Conservation (phyloP, 1,140 invertebrate species). For the Rhynchophorus ferrugineus region DNA sequence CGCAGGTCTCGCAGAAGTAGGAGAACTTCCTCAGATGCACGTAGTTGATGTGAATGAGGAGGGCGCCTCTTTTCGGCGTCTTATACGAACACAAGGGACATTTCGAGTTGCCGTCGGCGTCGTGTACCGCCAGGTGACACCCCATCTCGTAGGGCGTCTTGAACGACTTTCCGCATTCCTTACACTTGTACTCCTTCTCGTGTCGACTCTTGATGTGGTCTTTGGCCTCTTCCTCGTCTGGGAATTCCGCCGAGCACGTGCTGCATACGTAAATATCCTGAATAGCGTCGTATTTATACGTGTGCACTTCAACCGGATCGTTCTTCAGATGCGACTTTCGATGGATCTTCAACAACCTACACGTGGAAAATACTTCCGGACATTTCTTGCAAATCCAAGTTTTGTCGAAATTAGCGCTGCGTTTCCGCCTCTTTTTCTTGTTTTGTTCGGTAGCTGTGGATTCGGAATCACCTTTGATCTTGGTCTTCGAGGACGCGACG, state of each 20-base stretch:
- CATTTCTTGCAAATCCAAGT: slow-evolving; percentile 27
- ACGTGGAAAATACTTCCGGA: slow-evolving; percentile 13
- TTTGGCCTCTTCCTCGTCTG: slow-evolving; percentile 23
- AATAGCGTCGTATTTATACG: slow-evolving; percentile 23
- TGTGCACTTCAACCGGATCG: slow-evolving; percentile 1
- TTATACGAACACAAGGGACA: slow-evolving; percentile 27
- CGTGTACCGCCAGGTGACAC: slow-evolving; percentile 15
- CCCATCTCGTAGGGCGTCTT: slow-evolving; percentile 22
- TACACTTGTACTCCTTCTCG: slow-evolving; percentile 22
- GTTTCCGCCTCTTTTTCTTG: neutral
- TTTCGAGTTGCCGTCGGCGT: slow-evolving; percentile 8
- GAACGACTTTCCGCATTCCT: slow-evolving; percentile 18
- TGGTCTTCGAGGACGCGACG: no score
- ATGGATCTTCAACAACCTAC: slow-evolving; percentile 14
- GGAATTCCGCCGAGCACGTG: slow-evolving; percentile 23
- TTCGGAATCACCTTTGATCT: no score
- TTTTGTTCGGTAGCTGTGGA: no score
- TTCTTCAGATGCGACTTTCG: slow-evolving; percentile 12
- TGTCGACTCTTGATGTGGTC: slow-evolving; percentile 33
- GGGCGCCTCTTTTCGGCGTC: slow-evolving; percentile 15
- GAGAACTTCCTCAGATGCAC: slow-evolving; percentile 35
- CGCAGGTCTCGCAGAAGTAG: slow-evolving; percentile 44
- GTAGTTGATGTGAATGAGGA: slow-evolving; percentile 26
- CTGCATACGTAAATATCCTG: slow-evolving; percentile 25
- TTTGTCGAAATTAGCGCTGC: neutral